A percentile compares a stretch with the other conserved stretches of the same genome.
Evolutionary conservation across 1,140 invertebrate species (phyloP).

Genomic region (Aphelenchoides besseyi): DNA sequence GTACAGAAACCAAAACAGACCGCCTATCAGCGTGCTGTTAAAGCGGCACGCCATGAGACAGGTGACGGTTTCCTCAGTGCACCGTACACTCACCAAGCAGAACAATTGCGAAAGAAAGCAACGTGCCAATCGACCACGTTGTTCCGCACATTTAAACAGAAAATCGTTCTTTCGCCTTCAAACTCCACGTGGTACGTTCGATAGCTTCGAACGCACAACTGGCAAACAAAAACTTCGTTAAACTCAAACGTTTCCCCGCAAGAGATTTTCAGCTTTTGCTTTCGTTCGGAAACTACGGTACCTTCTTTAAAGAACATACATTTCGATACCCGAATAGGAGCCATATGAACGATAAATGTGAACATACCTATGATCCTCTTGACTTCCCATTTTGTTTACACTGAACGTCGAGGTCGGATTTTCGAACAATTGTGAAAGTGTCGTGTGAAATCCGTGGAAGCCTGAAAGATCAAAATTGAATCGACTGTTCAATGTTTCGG

Average conservation of each 20-base stretch:
- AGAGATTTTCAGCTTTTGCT: no score
- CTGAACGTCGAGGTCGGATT: not conserved
- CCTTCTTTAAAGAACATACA: no score
- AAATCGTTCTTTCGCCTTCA: not conserved
- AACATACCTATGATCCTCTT: no score
- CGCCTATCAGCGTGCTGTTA: not conserved
- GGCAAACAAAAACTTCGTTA: no score
- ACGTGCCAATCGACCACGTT: not conserved
- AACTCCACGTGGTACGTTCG: not conserved
- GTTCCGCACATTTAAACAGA: not conserved
- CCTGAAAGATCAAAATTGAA: not conserved
- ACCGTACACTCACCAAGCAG: constrained; percentile 2
- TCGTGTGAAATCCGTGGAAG: not conserved
- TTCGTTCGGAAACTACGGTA: no score
- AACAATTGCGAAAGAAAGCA: not conserved
- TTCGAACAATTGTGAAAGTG: not conserved
- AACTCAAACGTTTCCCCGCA: no score
- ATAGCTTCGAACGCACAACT: no score
- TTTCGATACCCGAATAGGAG: no score
- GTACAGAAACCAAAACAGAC: not conserved
- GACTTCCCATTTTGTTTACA: no score
- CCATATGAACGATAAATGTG: no score
- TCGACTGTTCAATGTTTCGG: not conserved
- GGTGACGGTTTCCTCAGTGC: not conserved
- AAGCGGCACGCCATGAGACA: not conserved